Conservation (phyloP, 2,888 invertebrate species). For the Podotricha telesiphe region DNA sequence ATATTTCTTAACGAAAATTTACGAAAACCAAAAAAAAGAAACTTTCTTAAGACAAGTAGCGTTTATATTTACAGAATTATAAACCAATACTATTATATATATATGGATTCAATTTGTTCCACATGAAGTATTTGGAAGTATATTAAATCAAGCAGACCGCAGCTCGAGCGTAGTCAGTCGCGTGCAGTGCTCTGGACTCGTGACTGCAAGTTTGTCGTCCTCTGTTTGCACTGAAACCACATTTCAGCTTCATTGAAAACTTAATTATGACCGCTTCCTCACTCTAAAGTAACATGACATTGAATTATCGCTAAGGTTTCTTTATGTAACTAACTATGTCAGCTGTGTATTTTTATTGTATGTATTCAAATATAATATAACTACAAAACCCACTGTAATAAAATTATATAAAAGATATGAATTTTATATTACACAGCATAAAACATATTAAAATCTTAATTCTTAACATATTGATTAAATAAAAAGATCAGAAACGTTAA, state of each 20-base stretch:
- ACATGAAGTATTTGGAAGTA: conserved; percentile 50
- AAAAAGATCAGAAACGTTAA: too few relatives aligned
- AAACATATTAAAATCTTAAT: too few relatives aligned
- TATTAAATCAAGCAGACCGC: conserved; percentile 53
- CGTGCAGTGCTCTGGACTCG: conserved; percentile 46
- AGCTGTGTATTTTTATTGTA: too few relatives aligned
- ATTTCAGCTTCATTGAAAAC: conserved; percentile 70
- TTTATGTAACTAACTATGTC: background rate
- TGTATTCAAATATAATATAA: too few relatives aligned
- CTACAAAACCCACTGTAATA: too few relatives aligned
- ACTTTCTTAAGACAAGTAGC: too few relatives aligned
- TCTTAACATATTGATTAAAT: too few relatives aligned
- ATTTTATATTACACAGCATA: too few relatives aligned
- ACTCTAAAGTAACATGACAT: conserved; percentile 19
- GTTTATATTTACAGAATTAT: background rate
- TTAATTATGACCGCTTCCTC: conserved; percentile 61
- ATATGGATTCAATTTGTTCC: conserved; percentile 27
- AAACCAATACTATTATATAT: background rate
- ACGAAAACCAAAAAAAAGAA: too few relatives aligned
- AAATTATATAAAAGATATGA: too few relatives aligned
- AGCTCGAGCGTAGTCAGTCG: conserved; percentile 30
- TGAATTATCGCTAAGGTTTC: conserved; percentile 18
- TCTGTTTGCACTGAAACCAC: conserved; percentile 65
- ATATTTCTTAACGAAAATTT: too few relatives aligned
- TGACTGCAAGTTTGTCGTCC: conserved; percentile 53